Base-by-base conservation (phyloP, 1,140 invertebrate genomes). In the Arctopsyche grandis region DNA sequence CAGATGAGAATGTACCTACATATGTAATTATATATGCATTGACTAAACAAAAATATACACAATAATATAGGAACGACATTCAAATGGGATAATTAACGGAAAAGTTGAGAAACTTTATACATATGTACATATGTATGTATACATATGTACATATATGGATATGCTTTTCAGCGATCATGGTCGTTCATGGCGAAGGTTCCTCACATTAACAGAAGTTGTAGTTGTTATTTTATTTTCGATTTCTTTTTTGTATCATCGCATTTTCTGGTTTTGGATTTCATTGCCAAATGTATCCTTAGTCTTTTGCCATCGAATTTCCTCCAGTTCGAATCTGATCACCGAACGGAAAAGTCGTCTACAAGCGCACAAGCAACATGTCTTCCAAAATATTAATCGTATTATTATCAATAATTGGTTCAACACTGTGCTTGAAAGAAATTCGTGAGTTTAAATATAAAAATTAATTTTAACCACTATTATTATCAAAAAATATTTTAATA, bases 251-350 rank as follows among this genome's bases (percentile, higher is more conserved):
- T 52, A 12, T 3, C 12, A 12, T 52, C 48, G 48, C 48, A 52
- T 14, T 52, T 52, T 16, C 48, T 52, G 48, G 48, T 52, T 66
- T 26, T 0, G 21, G 24, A 24, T 66, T 66, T 66, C 63, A 66
- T 66, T 66, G 63, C 63, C 63, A 66, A 66, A 22, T 26, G n/a
- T 12, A 24, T 66, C 63, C 4, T 12, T 26, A 22, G 63, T 22
- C 12, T 24, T 66, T 66, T 22, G 14, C 14, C 63, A 60, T 26
- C 22, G 24, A 5, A 52, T 26, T 14, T 24, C 10, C n/a, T 22
- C 5, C 63, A 66, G 63, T 66, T 26, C 63, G 24, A 26, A 7
- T 29, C 22, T 66, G 24, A 26, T 9, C 63, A n/a, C 24, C 24
- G 63, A 22, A 19, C 19, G 24, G 24, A 66, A 26, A 66, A 66